These are phyloP conservation scores for Megastigmus dorsalis DNA, from an alignment of 2,888 invertebrate species.

Conservation along the genomic window DNA sequence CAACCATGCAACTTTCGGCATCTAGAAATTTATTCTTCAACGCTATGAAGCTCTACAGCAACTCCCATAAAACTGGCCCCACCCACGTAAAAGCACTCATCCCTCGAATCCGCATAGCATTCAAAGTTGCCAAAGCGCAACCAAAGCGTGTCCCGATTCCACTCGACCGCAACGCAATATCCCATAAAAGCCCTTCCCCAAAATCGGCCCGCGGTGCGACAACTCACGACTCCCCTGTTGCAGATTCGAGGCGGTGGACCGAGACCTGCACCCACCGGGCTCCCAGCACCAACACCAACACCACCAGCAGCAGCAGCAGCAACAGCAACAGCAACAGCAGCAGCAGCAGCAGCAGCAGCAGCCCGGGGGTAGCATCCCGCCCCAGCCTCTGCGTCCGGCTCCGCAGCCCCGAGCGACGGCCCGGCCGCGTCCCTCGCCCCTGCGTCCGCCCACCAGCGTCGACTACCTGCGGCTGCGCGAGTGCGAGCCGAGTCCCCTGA, in stretches of 20 bases:
- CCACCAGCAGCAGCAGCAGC: background rate
- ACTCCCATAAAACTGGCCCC: too few species aligned
- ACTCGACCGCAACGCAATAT: too few species aligned
- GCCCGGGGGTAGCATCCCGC: conserved; percentile 76
- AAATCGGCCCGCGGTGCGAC: background rate
- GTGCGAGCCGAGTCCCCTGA: conserved; percentile 66
- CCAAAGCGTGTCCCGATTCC: background rate
- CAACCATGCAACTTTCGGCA: too few species aligned
- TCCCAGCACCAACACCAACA: background rate
- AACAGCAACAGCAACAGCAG: background rate
- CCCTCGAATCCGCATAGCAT: too few species aligned
- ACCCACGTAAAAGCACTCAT: too few species aligned
- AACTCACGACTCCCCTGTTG: too few species aligned
- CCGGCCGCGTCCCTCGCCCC: conserved; percentile 69
- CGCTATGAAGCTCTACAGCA: too few species aligned
- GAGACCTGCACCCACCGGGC: conserved; percentile 69
- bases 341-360: background rate
- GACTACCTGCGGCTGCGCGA: conserved; percentile 67
- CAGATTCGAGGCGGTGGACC: conserved; percentile 72
- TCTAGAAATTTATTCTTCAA: too few species aligned
- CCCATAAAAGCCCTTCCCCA: background rate
- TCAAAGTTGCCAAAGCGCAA: background rate
- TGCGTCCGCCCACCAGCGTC: conserved; percentile 64
- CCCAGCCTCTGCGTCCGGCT: conserved; percentile 81
- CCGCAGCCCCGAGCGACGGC: conserved; percentile 72